Evolutionary conservation across 23 tunicate species (phyloP).

Genomic region (Halocynthia aurantium): DNA sequence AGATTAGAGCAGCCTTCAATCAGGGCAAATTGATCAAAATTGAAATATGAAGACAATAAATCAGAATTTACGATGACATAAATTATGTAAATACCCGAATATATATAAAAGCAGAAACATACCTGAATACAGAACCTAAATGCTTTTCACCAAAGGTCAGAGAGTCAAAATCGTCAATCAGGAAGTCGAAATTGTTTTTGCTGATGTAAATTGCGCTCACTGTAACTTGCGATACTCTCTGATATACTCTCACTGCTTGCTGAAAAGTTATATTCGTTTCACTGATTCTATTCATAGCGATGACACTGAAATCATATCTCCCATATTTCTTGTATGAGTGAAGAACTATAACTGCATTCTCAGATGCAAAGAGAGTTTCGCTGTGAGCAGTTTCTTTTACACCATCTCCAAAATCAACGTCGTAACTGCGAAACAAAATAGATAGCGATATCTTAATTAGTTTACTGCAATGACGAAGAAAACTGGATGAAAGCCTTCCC

Average conservation of each 20-base stretch:
- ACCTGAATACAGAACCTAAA: neutral
- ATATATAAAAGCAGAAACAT: neutral
- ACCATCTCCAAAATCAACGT: constrained; percentile 45
- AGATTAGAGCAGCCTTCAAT: no score
- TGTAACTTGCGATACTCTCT: constrained; percentile 15
- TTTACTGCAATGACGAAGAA: neutral
- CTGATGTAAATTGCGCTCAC: constrained; percentile 4
- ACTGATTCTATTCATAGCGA: constrained; percentile 40
- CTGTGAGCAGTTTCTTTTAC: neutral
- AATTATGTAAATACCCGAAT: no score
- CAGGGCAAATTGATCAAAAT: no score
- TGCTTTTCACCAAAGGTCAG: neutral
- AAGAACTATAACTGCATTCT: constrained; percentile 10
- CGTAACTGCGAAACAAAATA: constrained; percentile 9
- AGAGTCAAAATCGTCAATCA: neutral
- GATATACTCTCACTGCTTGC: constrained; percentile 24
- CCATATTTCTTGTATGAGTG: constrained; percentile 42
- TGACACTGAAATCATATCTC: constrained; percentile 24
- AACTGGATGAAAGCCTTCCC: no score
- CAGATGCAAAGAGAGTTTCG: constrained; percentile 30
- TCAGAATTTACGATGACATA: no score
- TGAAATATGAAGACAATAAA: no score
- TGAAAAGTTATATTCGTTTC: neutral
- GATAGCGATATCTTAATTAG: neutral
- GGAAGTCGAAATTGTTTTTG: constrained; percentile 8